phyloP scores from a whole-genome alignment of 2,888 invertebrate genomes.

The Plebejus argus region DNA sequence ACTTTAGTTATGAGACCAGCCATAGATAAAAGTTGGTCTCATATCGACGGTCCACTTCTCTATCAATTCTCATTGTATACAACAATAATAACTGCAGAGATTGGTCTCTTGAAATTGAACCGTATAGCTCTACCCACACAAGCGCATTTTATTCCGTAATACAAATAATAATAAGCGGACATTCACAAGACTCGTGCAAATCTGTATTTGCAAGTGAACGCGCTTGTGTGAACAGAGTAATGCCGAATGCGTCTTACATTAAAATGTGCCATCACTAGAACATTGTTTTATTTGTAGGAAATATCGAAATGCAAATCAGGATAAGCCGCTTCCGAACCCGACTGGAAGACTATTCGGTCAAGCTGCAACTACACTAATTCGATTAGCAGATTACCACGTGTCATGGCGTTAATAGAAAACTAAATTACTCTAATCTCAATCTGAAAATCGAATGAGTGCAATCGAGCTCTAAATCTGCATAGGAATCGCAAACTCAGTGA shows the following conservation, averaged over 20 bases:
- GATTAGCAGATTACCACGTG: neutral
- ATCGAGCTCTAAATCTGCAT: constrained; percentile 1
- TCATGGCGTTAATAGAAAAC: constrained; percentile 2
- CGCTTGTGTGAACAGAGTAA: neutral
- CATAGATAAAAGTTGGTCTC: neutral
- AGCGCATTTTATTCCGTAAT: neutral
- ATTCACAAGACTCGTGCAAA: neutral
- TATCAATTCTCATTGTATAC: neutral
- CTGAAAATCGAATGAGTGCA: neutral
- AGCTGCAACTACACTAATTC: constrained; percentile 41
- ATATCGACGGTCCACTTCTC: neutral
- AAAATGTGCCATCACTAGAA: constrained; percentile 45
- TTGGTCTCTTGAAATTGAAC: constrained; percentile 13
- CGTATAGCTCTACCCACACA: neutral
- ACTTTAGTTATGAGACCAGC: neutral
- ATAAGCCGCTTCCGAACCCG: constrained; percentile 53
- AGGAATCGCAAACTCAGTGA: constrained; percentile 34
- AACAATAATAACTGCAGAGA: neutral
- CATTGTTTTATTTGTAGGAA: constrained; percentile 46
- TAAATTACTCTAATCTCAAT: constrained; percentile 7
- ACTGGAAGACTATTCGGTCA: constrained; percentile 70
- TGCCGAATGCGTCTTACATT: constrained; percentile 39
- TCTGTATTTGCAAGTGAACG: neutral
- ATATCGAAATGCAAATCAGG: constrained; percentile 54
- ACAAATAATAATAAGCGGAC: constrained; percentile 1